Conservation (phyloP, 2,113 vertebrate species). For the Sinocyclocheilus rhinocerous region DNA sequence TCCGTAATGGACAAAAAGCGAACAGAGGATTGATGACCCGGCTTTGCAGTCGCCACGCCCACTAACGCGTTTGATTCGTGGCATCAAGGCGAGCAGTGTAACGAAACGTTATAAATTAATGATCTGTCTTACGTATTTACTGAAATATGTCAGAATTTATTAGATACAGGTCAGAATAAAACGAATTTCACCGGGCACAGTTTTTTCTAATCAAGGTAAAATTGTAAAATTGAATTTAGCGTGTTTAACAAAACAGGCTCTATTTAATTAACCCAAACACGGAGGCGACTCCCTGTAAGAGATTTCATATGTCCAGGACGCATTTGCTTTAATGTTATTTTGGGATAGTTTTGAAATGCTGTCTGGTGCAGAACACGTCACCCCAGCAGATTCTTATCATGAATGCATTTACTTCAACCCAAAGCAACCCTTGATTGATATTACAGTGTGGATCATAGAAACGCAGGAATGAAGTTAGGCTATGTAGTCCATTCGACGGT, state of each 20-base stretch:
- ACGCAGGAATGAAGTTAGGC: neutral
- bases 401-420: constrained; percentile 7
- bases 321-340: constrained; percentile 61
- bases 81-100: constrained; percentile 49
- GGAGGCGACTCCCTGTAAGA: constrained; percentile 48
- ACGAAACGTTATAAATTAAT: constrained; percentile 49
- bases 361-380: constrained; percentile 43
- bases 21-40: constrained; percentile 57
- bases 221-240: constrained; percentile 62
- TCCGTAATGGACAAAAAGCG: constrained; percentile 70
- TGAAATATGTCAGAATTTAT: constrained; percentile 48
- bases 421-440: constrained; percentile 25
- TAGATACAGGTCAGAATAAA: constrained; percentile 10
- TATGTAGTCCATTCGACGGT: neutral
- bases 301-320: constrained; percentile 49
- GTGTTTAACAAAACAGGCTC: constrained; percentile 49
- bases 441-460: constrained; percentile 9
- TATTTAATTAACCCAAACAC: constrained; percentile 59
- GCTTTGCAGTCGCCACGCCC: constrained; percentile 49
- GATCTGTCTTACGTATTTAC: constrained; percentile 46
- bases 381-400: constrained; percentile 48
- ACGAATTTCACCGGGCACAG: constrained; percentile 30
- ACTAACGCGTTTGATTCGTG: constrained; percentile 39
- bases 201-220: constrained; percentile 48
- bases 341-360: constrained; percentile 48